A percentile compares a stretch with the other conserved stretches of the same genome.
phyloP scores from a whole-genome alignment of 2,797 vertebrate species.

The Characodon lateralis region DNA sequence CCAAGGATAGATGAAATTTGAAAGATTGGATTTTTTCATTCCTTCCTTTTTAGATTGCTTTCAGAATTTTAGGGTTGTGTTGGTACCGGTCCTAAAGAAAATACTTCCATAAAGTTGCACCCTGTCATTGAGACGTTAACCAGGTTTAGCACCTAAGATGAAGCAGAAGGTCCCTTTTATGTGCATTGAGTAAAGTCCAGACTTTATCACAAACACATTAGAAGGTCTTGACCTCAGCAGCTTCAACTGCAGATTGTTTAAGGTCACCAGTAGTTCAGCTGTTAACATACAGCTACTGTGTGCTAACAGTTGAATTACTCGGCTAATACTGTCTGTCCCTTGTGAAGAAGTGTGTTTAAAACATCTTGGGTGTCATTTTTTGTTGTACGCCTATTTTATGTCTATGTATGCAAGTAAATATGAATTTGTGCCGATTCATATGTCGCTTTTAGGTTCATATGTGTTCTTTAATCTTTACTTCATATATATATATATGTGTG shows the following conservation, averaged over 20 bases:
- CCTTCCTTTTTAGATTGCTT: background rate
- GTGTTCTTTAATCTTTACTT: constrained; percentile 28
- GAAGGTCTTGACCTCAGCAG: constrained; percentile 39
- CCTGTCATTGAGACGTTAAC: constrained; percentile 30
- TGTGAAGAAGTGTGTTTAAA: constrained; percentile 7
- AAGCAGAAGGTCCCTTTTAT: constrained; percentile 33
- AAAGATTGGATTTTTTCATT: background rate
- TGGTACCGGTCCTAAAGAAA: background rate
- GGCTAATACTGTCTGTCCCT: constrained; percentile 10
- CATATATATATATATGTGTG: constrained; percentile 64
- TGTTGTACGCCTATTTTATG: constrained; percentile 7
- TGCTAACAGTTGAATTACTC: background rate
- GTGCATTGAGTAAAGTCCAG: constrained; percentile 29
- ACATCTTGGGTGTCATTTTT: background rate
- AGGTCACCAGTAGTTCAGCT: constrained; percentile 66
- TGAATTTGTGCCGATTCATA: background rate
- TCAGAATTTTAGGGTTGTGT: background rate
- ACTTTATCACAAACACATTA: constrained; percentile 23
- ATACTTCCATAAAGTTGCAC: constrained; percentile 10
- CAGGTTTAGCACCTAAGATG: constrained; percentile 17
- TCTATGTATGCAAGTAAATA: constrained; percentile 11
- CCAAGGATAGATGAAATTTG: constrained; percentile 1
- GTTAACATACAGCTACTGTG: constrained; percentile 23
- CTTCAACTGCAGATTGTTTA: constrained; percentile 57
- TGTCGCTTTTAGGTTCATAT: constrained; percentile 16